Evolutionary conservation across 2,797 vertebrate species (phyloP).

Genomic region (Apogon hyalosoma): DNA sequence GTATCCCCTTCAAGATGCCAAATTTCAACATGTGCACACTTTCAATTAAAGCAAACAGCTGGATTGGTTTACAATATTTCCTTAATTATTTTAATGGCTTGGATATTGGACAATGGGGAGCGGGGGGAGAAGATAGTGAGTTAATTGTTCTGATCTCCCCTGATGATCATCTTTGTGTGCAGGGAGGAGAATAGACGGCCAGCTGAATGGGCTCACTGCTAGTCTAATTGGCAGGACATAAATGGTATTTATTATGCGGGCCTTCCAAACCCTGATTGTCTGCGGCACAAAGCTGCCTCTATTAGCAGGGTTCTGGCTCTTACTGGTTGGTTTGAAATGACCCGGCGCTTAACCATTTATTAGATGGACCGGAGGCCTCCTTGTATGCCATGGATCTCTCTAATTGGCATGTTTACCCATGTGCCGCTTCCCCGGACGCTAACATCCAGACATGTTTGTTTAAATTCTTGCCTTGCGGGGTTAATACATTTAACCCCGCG

Average conservation of each 20-base stretch:
- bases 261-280: conserved; percentile 82
- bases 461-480: conserved; percentile 67
- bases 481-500: conserved; percentile 72
- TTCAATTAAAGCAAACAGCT: conserved; percentile 84
- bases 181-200: conserved; percentile 77
- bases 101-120: conserved; percentile 81
- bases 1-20: conserved; percentile 62
- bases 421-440: conserved; percentile 61
- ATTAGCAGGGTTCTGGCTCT: conserved; percentile 81
- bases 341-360: conserved; percentile 80
- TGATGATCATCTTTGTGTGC: conserved; percentile 82
- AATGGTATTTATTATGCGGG: conserved; percentile 84
- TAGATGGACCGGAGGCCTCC: conserved; percentile 76
- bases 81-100: conserved; percentile 85
- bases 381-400: conserved; percentile 78
- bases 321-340: conserved; percentile 79
- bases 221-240: conserved; percentile 85
- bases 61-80: conserved; percentile 84
- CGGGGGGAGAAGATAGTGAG: conserved; percentile 76
- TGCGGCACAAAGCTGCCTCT: conserved; percentile 81
- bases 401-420: conserved; percentile 84
- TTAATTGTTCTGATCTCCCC: conserved; percentile 85
- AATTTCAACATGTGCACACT: conserved; percentile 73
- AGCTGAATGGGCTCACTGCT: conserved; percentile 80
- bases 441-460: conserved; percentile 72